A percentile compares a stretch with the other conserved stretches of the same genome.
Conservation (phyloP, 2,888 invertebrate genomes). For the Acrobasis consociella region DNA sequence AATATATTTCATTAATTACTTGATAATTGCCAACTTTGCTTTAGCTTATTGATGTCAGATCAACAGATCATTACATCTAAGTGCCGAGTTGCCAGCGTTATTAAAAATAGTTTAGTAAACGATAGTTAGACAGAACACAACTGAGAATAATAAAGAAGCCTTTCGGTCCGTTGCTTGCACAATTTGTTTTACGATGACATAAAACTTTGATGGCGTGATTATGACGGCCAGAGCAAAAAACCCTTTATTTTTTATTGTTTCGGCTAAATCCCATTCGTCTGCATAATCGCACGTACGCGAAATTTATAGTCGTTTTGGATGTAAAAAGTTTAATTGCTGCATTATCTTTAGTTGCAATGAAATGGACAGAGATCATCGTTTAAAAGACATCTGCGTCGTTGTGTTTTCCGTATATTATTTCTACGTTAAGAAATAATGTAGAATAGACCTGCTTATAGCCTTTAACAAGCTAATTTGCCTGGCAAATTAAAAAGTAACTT, state of each 20-base stretch:
- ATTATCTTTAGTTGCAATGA: constrained; percentile 25
- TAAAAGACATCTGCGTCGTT: neutral
- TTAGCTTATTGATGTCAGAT: too few species aligned
- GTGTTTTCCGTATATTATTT: neutral
- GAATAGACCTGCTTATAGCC: too few species aligned
- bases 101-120: too few species aligned
- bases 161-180: neutral
- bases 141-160: too few species aligned
- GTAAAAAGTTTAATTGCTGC: constrained; percentile 34
- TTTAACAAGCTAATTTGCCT: too few species aligned
- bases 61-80: too few species aligned
- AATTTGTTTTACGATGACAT: constrained; percentile 20
- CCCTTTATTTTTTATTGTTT: constrained; percentile 27
- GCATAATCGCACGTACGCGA: constrained; percentile 27
- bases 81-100: too few species aligned
- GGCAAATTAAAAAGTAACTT: too few species aligned
- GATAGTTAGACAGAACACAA: too few species aligned
- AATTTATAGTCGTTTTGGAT: constrained; percentile 26
- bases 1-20: too few species aligned
- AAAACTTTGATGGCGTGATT: constrained; percentile 22
- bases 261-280: constrained; percentile 27
- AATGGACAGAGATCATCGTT: constrained; percentile 9
- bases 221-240: constrained; percentile 23
- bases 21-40: too few species aligned
- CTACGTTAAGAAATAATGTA: too few species aligned